These are phyloP conservation scores for Corythucha ciliata DNA, from an alignment of 2,888 invertebrate species.

Conservation along the genomic window DNA sequence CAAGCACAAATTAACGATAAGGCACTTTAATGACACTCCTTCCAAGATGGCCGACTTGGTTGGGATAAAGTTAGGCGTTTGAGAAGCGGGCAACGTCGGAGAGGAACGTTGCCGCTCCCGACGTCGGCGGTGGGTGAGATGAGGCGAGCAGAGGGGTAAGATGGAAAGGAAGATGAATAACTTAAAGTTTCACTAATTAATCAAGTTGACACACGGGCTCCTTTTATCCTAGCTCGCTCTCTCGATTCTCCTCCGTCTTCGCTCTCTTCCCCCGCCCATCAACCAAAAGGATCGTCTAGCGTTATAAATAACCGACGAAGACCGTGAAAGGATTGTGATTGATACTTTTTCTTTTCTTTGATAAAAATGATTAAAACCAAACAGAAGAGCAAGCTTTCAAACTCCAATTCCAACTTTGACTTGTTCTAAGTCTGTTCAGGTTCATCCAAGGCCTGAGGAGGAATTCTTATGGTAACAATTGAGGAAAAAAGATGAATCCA, in stretches of 20 bases:
- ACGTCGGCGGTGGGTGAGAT: slow-evolving; percentile 23
- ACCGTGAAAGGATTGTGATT: no score
- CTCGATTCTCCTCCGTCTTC: slow-evolving; percentile 15
- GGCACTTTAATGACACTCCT: slow-evolving; percentile 34
- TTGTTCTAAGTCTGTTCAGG: no score
- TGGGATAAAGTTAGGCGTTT: slow-evolving; percentile 28
- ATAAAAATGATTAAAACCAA: no score
- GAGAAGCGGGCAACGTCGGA: slow-evolving; percentile 23
- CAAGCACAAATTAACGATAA: slow-evolving; percentile 35
- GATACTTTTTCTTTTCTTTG: no score
- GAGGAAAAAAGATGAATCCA: no score
- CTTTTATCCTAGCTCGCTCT: slow-evolving; percentile 35
- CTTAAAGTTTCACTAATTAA: slow-evolving; percentile 38
- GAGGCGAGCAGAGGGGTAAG: slow-evolving; percentile 21
- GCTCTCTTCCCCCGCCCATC: slow-evolving; percentile 14
- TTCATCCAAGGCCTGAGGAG: no score
- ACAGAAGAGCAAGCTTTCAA: no score
- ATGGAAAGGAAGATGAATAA: slow-evolving; percentile 34
- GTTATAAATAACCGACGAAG: no score
- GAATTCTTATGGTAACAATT: no score
- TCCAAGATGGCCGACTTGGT: slow-evolving; percentile 28
- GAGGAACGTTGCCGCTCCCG: slow-evolving; percentile 23
- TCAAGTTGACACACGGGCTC: slow-evolving; percentile 36
- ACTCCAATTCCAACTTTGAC: no score
- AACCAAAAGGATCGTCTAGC: no score